Percentiles rank a stretch among this genome's conserved stretches.
These are phyloP conservation scores for Pheosia gnoma DNA, from an alignment of 2,888 invertebrate genomes.

Conservation along the genomic window DNA sequence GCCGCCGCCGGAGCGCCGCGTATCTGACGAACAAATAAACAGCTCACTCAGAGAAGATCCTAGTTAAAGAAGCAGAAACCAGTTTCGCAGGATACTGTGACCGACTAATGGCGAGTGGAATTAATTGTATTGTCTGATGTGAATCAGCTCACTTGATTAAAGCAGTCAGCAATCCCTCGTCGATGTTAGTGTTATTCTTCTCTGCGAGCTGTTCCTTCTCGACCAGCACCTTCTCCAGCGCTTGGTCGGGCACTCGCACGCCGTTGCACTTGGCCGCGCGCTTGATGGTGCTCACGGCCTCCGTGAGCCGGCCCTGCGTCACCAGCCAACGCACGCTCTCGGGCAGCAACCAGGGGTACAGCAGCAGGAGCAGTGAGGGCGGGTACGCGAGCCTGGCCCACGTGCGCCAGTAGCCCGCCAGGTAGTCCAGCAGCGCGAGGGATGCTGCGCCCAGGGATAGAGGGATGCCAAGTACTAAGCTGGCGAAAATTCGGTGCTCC, in stretches of 20 bases:
- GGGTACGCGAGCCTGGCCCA: conserved; percentile 87
- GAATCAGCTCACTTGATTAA: conserved; percentile 59
- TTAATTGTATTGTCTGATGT: no score
- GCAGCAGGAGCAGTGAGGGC: conserved; percentile 87
- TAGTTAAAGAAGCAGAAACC: no score
- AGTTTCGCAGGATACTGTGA: no score
- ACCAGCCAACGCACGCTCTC: conserved; percentile 92
- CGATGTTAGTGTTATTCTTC: conserved; percentile 46
- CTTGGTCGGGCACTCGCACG: conserved; percentile 73
- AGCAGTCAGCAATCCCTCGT: conserved; percentile 66
- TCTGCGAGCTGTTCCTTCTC: conserved; percentile 58
- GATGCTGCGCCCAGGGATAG: conserved; percentile 88
- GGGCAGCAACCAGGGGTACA: conserved; percentile 88
- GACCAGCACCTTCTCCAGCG: conserved; percentile 68
- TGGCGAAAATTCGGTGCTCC: conserved; percentile 88
- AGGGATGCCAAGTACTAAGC: conserved; percentile 88
- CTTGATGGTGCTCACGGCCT: conserved; percentile 85
- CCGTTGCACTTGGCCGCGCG: conserved; percentile 86
- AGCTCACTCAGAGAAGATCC: no score
- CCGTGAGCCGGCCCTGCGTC: conserved; percentile 85
- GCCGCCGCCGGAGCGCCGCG: conserved; percentile 64
- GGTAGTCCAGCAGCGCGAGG: conserved; percentile 87
- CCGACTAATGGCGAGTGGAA: no score
- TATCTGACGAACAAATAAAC: conserved; percentile 50
- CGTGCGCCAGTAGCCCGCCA: conserved; percentile 87